phyloP scores from a whole-genome alignment of 2,888 invertebrate species.

The Amphipoea oculea region DNA sequence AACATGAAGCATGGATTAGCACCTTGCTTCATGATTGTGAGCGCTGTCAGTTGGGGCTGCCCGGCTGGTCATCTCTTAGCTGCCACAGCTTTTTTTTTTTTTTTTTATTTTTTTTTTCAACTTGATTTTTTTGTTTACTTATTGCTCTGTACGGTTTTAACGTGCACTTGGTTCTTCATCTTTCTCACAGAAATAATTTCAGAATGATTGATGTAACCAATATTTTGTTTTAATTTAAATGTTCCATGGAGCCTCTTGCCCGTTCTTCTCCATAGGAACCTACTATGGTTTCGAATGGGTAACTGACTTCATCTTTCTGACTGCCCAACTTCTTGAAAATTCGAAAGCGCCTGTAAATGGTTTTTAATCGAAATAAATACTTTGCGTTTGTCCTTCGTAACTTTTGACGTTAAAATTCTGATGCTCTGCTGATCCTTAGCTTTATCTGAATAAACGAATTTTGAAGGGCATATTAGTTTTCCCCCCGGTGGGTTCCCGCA shows the following conservation, averaged over 20 bases:
- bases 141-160: background rate
- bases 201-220: background rate
- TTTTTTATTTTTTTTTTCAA: too few species aligned
- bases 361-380: background rate
- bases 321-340: background rate
- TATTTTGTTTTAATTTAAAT: background rate
- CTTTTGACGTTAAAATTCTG: background rate
- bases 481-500: too few species aligned
- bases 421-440: background rate
- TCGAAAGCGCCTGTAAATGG: background rate
- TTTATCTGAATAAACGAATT: background rate
- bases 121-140: background rate
- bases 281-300: background rate
- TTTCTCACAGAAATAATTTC: background rate
- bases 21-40: too few species aligned
- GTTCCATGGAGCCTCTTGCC: background rate
- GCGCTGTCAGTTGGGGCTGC: background rate
- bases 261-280: background rate
- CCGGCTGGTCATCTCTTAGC: background rate
- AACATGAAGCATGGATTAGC: background rate
- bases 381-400: background rate
- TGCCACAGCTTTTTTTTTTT: too few species aligned
- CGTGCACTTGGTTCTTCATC: background rate
- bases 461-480: background rate
- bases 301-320: background rate